These are phyloP conservation scores for Cynocephalus volans DNA, from an alignment of 2,113 vertebrate genomes.

Conservation along the genomic window DNA sequence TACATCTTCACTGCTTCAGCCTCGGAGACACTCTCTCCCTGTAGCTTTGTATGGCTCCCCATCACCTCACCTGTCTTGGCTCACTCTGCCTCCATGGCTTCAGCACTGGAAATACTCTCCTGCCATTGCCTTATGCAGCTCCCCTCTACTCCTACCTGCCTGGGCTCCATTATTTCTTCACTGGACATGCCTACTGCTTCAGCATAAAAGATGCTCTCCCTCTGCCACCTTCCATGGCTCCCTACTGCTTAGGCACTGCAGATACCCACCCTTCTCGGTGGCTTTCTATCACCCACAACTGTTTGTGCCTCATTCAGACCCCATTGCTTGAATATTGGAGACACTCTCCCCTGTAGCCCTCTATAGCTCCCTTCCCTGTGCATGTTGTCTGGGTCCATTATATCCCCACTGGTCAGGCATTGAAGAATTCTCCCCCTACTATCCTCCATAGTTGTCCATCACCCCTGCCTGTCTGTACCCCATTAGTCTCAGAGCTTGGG, in stretches of 20 bases:
- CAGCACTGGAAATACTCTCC: neutral
- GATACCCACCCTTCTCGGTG: too few species aligned
- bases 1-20: rapidly evolving
- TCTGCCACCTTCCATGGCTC: neutral
- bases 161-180: neutral
- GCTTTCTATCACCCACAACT: too few species aligned
- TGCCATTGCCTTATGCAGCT: too few species aligned
- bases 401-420: neutral
- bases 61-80: too few species aligned
- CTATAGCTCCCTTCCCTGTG: neutral
- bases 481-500: neutral
- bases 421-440: neutral
- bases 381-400: neutral
- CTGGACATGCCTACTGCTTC: neutral
- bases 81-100: too few species aligned
- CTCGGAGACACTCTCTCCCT: neutral
- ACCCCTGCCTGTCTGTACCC: neutral
- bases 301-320: too few species aligned
- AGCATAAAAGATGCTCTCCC: neutral
- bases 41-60: neutral
- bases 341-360: neutral
- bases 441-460: rapidly evolving
- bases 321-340: too few species aligned
- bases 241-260: neutral
- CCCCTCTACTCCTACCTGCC: neutral